phyloP scores from a whole-genome alignment of 1,140 invertebrate species.

The Uloborus diversus region DNA sequence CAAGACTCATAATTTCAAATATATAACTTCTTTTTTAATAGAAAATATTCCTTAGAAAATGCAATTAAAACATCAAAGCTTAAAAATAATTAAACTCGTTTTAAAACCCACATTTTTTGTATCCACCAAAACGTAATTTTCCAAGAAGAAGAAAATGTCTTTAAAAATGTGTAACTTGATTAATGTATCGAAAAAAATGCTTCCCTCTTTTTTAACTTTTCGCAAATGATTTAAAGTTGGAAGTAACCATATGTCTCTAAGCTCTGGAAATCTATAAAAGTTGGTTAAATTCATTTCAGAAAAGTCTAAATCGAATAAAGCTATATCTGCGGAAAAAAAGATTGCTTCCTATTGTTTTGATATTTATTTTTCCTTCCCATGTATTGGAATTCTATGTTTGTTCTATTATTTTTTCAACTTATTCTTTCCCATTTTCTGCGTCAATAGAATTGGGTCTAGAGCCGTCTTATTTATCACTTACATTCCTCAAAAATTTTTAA shows the following conservation, averaged over 20 bases:
- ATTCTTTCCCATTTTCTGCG: neutral
- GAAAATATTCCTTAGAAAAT: no score
- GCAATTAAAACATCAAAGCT: no score
- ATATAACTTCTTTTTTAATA: no score
- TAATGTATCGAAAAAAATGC: no score
- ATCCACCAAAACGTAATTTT: no score
- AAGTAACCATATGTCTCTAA: conserved; percentile 17
- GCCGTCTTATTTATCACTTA: conserved; percentile 21
- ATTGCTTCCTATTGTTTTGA: conserved; percentile 15
- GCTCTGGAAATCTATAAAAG: conserved; percentile 31
- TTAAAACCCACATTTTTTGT: no score
- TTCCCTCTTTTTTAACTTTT: no score
- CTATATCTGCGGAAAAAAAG: neutral
- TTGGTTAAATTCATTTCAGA: conserved; percentile 33
- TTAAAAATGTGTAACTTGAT: no score
- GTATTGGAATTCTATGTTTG: conserved; percentile 12
- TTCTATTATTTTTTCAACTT: conserved; percentile 3
- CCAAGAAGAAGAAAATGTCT: no score
- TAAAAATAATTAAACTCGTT: no score
- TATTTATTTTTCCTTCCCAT: neutral
- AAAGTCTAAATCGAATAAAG: conserved; percentile 31
- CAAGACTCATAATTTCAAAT: no score
- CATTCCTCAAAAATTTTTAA: neutral
- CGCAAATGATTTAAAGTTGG: conserved; percentile 20
- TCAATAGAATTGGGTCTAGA: conserved; percentile 11